Evolutionary conservation across 2,888 invertebrate species (phyloP).

Genomic region (Eupelmus urozonus): DNA sequence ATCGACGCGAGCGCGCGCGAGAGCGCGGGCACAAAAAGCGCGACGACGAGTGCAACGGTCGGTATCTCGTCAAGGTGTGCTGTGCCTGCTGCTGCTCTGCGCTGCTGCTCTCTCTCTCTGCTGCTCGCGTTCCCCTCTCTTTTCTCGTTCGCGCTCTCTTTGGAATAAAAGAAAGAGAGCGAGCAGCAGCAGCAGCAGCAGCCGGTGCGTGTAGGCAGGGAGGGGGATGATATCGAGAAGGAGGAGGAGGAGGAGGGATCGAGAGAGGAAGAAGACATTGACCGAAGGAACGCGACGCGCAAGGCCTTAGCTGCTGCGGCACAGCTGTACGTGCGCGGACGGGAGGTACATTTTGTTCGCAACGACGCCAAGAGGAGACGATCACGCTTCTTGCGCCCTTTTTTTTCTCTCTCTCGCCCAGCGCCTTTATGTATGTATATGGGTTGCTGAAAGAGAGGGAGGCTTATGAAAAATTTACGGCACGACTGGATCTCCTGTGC

Average conservation of each 20-base stretch:
- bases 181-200: background rate
- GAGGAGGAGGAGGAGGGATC: slow-evolving; percentile 27
- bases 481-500: too few relatives aligned
- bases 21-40: slow-evolving; percentile 14
- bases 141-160: too few relatives aligned
- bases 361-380: background rate
- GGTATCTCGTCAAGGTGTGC: slow-evolving; percentile 47
- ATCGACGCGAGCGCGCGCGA: slow-evolving; percentile 46
- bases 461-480: slow-evolving; percentile 32
- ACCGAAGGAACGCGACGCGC: slow-evolving; percentile 75
- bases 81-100: background rate
- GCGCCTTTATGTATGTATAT: background rate
- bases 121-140: background rate
- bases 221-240: slow-evolving; percentile 54
- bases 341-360: too few relatives aligned
- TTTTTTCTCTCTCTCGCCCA: background rate
- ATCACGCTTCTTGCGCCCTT: slow-evolving; percentile 20
- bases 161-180: background rate
- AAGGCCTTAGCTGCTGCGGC: slow-evolving; percentile 64
- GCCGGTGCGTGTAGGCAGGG: background rate
- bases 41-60: slow-evolving; percentile 18
- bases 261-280: slow-evolving; percentile 73
- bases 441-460: background rate
- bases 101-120: background rate
- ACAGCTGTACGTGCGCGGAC: background rate